Evolutionary conservation across 2,113 vertebrate species (phyloP).

Genomic region (Axis porcinus): DNA sequence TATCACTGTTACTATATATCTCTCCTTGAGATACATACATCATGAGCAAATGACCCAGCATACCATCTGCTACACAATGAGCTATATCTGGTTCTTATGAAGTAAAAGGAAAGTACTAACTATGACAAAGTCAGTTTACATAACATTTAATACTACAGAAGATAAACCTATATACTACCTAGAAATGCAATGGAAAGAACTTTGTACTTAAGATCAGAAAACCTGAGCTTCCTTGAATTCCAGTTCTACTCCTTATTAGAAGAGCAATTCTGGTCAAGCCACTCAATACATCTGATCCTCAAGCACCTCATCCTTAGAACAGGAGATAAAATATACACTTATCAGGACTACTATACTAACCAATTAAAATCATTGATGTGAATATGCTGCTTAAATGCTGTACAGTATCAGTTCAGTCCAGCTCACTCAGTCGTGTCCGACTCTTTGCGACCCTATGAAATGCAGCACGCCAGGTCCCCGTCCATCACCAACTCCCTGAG

Average conservation of each 20-base stretch:
- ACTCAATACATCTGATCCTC: neutral
- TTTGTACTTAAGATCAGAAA: neutral
- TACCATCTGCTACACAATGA: neutral
- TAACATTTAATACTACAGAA: neutral
- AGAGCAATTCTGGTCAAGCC: neutral
- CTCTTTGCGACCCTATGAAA: too few relatives aligned
- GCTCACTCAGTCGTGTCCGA: neutral
- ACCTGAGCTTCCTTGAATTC: neutral
- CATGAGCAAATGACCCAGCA: neutral
- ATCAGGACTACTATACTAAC: neutral
- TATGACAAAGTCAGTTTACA: neutral
- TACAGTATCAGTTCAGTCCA: neutral
- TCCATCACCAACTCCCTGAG: neutral
- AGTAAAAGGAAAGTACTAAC: neutral
- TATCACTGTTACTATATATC: neutral
- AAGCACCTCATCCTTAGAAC: neutral
- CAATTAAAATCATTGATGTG: neutral
- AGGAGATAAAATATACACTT: neutral
- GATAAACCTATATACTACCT: neutral
- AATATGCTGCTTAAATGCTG: neutral
- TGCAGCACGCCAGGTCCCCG: too few relatives aligned
- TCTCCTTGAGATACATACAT: neutral
- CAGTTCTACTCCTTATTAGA: neutral
- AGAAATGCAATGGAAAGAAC: neutral
- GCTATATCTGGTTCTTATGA: neutral